Evolutionary conservation across 1,140 invertebrate genomes (phyloP), one percentile per base, ranked within the genome.

Genomic region (Aphaenogaster floridana): DNA sequence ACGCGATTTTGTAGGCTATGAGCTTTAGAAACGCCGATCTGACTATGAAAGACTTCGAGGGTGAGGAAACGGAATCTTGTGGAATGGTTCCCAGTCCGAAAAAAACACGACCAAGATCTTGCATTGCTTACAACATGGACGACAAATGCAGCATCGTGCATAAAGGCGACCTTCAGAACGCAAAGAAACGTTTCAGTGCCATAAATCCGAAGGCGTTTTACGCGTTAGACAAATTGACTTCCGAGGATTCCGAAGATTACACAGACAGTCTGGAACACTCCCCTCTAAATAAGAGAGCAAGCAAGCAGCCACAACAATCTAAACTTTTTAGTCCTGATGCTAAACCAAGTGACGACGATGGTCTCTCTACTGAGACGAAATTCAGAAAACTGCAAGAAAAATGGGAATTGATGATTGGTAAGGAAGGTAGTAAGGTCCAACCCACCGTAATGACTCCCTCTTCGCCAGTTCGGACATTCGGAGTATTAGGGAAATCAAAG

Each of bases 361-460:
- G 92, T 5, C 79, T 95, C 42, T 92, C 95, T 15, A 95, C 95
- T 9, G 95, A 95, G 76, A 94, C 96, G 2, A 96, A 96, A 89
- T 98, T 98, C 94, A 96, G 97, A 57, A 96, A 97, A 50, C 94
- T 99, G 48, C 98, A 98, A 92, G 97, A 98, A 93, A 98, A 98
- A 93, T 99, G 98, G 98, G 98, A 99, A 94, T 96, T 97, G 93
- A 96, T 98, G 84, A 96, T 96, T 91, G 94, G 96, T 50, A 95
- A 96, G 88, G 96, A 96, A 88, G 89, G 95, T 0, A 13, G 86
- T 94, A 90, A 95, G 94, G 93, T 15, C 72, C 95, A 95, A 54
- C 59, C 93, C 6, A 39, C 88, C 8, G 90, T 93, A 13, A 93
- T 95, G 0, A 90, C 92, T 9, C 95, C 95, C 0, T 83, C 91